Evolutionary conservation across 2,113 vertebrate species (phyloP).

Genomic region (Rhinogobius similis): DNA sequence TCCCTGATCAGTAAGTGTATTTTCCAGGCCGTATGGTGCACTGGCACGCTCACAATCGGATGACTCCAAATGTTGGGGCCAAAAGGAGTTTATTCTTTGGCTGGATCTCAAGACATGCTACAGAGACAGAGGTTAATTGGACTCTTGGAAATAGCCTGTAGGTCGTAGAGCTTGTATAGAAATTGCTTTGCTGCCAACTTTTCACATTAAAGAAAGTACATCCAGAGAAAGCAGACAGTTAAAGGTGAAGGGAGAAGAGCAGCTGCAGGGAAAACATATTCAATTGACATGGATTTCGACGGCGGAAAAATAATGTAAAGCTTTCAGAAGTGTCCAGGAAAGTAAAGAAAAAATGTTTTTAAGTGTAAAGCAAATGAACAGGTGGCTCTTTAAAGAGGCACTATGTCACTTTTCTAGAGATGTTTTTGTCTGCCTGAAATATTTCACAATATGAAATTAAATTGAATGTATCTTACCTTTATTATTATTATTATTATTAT

Average conservation of each 20-base stretch:
- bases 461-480: not conserved
- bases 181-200: constrained; percentile 6
- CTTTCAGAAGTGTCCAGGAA: not conserved
- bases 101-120: constrained; percentile 1
- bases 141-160: constrained; percentile 10
- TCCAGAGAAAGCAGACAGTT: not conserved
- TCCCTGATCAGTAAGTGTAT: not conserved
- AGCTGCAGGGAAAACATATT: not conserved
- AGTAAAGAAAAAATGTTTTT: not conserved
- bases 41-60: not conserved
- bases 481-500: too few relatives aligned
- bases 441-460: not conserved
- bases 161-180: not conserved
- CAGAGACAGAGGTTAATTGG: constrained; percentile 9
- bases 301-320: not conserved
- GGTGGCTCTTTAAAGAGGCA: too few relatives aligned
- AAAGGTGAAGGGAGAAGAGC: not conserved
- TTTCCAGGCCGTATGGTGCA: constrained; percentile 6
- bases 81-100: constrained; percentile 5
- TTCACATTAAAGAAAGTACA: not conserved
- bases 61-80: not conserved
- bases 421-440: too few relatives aligned
- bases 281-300: not conserved
- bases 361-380: not conserved
- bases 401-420: too few relatives aligned